Evolutionary conservation across 2,113 vertebrate genomes (phyloP).

Genomic region (Tinamus guttatus): DNA sequence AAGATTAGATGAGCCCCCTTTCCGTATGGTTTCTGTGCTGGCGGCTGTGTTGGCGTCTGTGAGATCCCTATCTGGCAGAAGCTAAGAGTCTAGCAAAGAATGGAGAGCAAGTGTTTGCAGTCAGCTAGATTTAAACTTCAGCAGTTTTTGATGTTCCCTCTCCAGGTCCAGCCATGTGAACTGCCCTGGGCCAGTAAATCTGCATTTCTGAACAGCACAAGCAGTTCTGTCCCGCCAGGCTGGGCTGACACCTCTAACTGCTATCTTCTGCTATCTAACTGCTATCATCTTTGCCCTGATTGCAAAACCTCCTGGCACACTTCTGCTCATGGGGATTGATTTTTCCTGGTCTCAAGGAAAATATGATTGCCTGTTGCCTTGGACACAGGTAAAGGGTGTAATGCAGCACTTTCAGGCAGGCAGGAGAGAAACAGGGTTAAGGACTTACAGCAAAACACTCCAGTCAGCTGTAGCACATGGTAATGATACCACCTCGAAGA

Average conservation of each 20-base stretch:
- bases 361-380: neutral
- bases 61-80: neutral
- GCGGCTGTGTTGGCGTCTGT: rapidly evolving
- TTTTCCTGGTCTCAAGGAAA: neutral
- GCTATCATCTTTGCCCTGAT: neutral
- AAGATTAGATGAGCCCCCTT: neutral
- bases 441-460: neutral
- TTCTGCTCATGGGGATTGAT: rapidly evolving
- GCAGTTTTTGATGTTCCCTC: rapidly evolving
- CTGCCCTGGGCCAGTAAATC: neutral
- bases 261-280: too few relatives aligned
- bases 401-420: rapidly evolving
- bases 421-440: neutral
- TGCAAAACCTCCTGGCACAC: rapidly evolving
- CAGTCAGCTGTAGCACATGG: neutral
- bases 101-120: neutral
- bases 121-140: neutral
- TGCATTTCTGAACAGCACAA: neutral
- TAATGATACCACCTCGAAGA: neutral
- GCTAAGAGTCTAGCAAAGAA: neutral
- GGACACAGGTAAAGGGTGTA: neutral
- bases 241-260: neutral
- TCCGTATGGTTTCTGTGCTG: neutral
- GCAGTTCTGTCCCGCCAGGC: rapidly evolving
- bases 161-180: neutral